These are phyloP conservation scores for Leucophenga maculata DNA, from an alignment of 2,888 invertebrate genomes.

Conservation along the genomic window DNA sequence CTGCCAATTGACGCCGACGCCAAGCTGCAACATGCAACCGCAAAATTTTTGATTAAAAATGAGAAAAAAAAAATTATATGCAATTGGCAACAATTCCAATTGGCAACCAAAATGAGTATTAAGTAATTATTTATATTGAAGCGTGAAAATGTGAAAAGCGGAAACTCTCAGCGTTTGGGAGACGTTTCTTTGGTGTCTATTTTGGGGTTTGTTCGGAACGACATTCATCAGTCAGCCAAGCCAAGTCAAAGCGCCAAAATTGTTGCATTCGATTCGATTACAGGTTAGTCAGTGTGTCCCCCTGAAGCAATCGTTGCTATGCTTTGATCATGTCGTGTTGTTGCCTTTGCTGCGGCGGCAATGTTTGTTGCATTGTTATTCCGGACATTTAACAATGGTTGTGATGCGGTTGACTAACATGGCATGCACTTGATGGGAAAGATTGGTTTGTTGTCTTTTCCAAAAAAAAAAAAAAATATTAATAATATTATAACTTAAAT, in stretches of 20 bases:
- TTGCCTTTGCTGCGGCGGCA: neutral
- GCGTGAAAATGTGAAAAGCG: conserved; percentile 38
- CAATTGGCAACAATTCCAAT: conserved; percentile 38
- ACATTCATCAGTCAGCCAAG: conserved; percentile 1
- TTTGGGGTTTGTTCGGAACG: neutral
- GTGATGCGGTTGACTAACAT: neutral
- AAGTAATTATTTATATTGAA: conserved; percentile 36
- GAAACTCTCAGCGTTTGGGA: conserved; percentile 26
- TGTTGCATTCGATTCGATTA: conserved; percentile 7
- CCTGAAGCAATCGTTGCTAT: neutral
- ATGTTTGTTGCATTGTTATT: neutral
- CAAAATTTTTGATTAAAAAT: conserved; percentile 27
- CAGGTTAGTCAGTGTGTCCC: conserved; percentile 8
- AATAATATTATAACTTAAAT: conserved; percentile 1
- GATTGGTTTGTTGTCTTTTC: neutral
- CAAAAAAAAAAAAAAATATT: too few species aligned
- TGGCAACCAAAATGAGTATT: conserved; percentile 41
- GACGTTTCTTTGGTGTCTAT: neutral
- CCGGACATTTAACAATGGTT: conserved; percentile 8
- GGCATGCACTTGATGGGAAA: conserved; percentile 21
- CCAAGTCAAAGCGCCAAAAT: conserved; percentile 8
- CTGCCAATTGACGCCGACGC: conserved; percentile 8
- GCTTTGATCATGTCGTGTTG: neutral
- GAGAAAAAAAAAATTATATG: conserved; percentile 8
- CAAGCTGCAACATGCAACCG: conserved; percentile 18